Evolutionary conservation across 2,888 invertebrate genomes (phyloP).

Genomic region (Trichogramma dendrolimi): DNA sequence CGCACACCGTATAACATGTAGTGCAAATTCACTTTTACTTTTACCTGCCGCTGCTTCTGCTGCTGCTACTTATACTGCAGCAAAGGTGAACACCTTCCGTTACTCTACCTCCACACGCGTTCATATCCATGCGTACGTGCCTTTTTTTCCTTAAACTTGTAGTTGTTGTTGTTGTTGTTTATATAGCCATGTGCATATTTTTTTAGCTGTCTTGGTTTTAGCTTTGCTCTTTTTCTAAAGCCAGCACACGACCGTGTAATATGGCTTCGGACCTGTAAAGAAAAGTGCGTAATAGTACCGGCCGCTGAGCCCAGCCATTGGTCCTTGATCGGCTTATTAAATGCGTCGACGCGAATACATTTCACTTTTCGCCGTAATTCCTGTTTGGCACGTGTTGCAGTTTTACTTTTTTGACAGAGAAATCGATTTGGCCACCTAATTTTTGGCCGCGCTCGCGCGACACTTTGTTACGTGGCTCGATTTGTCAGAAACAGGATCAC

Average conservation of each 20-base stretch:
- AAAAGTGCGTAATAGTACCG: no score
- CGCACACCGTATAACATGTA: neutral
- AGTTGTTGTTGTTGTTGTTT: neutral
- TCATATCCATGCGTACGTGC: neutral
- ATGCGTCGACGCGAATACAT: no score
- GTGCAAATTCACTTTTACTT: conserved; percentile 23
- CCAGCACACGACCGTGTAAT: neutral
- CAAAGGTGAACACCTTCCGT: conserved; percentile 22
- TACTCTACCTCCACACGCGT: neutral
- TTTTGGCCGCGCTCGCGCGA: no score
- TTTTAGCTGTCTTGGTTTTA: neutral
- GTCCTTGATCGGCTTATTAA: no score
- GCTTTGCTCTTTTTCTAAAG: neutral
- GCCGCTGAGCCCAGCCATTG: no score
- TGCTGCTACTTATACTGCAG: no score
- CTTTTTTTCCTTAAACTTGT: conserved; percentile 3
- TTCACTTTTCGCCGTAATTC: no score
- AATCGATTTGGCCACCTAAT: no score
- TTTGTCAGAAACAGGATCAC: no score
- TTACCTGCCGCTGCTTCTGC: conserved; percentile 5
- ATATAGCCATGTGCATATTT: neutral
- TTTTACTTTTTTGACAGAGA: no score
- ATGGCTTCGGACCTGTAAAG: neutral
- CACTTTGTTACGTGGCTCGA: no score
- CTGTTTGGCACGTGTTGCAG: no score